These are phyloP conservation scores for Acanthurus tractus DNA, from an alignment of 2,797 vertebrate genomes.

Conservation along the genomic window DNA sequence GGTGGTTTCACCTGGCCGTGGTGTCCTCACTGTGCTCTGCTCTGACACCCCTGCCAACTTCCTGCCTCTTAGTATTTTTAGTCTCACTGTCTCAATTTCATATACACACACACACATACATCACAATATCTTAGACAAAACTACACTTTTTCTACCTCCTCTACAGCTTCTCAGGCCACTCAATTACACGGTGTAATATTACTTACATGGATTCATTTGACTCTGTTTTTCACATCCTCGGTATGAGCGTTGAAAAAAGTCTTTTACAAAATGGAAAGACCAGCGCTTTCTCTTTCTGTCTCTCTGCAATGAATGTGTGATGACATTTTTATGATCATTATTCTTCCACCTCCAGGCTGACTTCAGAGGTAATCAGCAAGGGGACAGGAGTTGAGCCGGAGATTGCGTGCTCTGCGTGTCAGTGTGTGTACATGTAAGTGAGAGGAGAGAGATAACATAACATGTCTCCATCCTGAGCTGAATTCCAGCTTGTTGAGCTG, in stretches of 20 bases:
- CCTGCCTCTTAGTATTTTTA: conserved; percentile 66
- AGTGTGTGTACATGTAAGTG: conserved; percentile 31
- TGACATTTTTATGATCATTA: conserved; percentile 65
- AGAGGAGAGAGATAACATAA: conserved; percentile 33
- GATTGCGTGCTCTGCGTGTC: conserved; percentile 17
- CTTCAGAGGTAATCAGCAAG: conserved; percentile 53
- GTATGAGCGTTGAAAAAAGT: conserved; percentile 10
- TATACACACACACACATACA: conserved; percentile 18
- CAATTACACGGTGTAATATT: conserved; percentile 9
- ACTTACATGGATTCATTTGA: conserved; percentile 10
- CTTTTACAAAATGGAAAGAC: conserved; percentile 36
- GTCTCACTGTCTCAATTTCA: conserved; percentile 10
- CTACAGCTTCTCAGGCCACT: conserved; percentile 2
- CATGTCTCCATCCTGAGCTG: conserved; percentile 31
- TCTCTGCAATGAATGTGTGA: conserved; percentile 28
- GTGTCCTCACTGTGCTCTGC: conserved; percentile 46
- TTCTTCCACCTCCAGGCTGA: conserved; percentile 50
- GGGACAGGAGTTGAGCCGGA: conserved; percentile 28
- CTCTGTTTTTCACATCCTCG: conserved; percentile 35
- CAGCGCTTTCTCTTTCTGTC: conserved; percentile 15
- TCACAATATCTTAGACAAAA: conserved; percentile 8
- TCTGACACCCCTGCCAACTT: conserved; percentile 51
- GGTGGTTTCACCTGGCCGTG: conserved; percentile 59
- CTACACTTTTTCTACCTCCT: background rate
- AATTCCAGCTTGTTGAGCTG: conserved; percentile 48